Evolutionary conservation across 2,113 vertebrate genomes (phyloP).

Genomic region (Menidia beryllina): DNA sequence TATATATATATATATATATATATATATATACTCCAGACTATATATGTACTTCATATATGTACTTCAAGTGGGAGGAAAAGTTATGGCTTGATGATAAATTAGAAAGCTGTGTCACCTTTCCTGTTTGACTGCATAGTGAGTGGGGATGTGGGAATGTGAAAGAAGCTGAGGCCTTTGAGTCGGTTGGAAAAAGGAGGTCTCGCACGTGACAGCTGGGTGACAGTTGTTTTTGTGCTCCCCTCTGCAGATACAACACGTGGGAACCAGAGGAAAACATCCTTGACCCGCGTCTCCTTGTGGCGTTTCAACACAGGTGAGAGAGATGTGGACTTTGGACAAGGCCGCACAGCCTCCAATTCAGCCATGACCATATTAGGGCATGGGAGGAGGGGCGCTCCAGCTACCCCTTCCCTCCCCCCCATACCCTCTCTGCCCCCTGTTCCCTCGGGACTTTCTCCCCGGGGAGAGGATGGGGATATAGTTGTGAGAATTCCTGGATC

Average conservation of each 20-base stretch:
- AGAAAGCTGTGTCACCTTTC: constrained; percentile 6
- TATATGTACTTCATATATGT: too few relatives aligned
- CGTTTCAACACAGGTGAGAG: constrained; percentile 87
- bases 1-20: too few relatives aligned
- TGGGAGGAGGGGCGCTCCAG: constrained; percentile 74
- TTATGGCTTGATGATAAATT: background rate
- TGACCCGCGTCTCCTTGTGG: constrained; percentile 83
- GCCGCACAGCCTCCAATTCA: constrained; percentile 66
- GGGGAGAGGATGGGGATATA: constrained; percentile 48
- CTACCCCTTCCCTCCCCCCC: background rate
- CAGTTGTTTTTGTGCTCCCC: constrained; percentile 31
- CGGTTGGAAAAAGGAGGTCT: constrained; percentile 21
- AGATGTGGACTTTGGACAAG: constrained; percentile 71
- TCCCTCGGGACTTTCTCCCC: constrained; percentile 39
- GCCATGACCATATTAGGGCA: constrained; percentile 80
- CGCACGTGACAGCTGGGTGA: constrained; percentile 49
- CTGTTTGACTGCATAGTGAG: background rate
- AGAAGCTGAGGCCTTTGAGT: constrained; percentile 5
- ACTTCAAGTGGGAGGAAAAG: too few relatives aligned
- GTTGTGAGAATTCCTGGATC: constrained; percentile 50
- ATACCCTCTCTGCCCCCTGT: background rate
- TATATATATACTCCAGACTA: too few relatives aligned
- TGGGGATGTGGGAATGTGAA: constrained; percentile 7
- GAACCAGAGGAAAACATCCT: constrained; percentile 87
- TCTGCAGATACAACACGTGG: constrained; percentile 85